phyloP scores from a whole-genome alignment of 2,888 invertebrate species.

The Thysanoteuthis rhombus region DNA sequence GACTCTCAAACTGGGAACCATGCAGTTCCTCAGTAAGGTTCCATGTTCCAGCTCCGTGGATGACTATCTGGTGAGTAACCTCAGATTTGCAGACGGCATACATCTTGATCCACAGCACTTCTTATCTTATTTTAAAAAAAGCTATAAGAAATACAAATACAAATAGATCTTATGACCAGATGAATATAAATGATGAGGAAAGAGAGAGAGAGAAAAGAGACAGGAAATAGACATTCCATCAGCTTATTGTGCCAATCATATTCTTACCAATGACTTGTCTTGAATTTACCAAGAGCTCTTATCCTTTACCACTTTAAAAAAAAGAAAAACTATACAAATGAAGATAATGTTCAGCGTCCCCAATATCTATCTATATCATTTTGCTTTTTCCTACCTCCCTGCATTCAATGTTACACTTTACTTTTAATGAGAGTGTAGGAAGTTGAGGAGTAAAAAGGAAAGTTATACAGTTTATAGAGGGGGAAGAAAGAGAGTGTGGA shows the following conservation, averaged over 20 bases:
- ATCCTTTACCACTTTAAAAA: neutral
- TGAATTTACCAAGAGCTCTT: neutral
- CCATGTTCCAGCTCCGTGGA: too few relatives aligned
- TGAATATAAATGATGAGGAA: neutral
- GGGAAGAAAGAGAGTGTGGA: neutral
- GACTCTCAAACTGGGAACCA: too few relatives aligned
- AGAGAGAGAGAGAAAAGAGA: neutral
- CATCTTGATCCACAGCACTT: neutral
- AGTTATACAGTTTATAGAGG: neutral
- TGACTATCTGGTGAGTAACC: too few relatives aligned
- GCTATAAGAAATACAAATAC: neutral
- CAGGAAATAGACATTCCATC: neutral
- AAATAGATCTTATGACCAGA: neutral
- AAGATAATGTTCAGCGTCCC: too few relatives aligned
- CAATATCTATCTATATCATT: too few relatives aligned
- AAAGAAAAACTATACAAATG: too few relatives aligned
- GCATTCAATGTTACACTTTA: too few relatives aligned
- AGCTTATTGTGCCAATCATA: neutral
- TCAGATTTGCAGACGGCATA: too few relatives aligned
- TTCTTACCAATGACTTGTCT: neutral
- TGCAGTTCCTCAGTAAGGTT: too few relatives aligned
- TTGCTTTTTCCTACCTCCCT: too few relatives aligned
- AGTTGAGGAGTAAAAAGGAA: neutral
- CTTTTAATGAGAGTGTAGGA: too few relatives aligned
- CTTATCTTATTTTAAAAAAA: neutral